Evolutionary conservation across 2,797 vertebrate genomes (phyloP), one percentile per base, ranked within the genome.

Genomic region (Periparus ater): DNA sequence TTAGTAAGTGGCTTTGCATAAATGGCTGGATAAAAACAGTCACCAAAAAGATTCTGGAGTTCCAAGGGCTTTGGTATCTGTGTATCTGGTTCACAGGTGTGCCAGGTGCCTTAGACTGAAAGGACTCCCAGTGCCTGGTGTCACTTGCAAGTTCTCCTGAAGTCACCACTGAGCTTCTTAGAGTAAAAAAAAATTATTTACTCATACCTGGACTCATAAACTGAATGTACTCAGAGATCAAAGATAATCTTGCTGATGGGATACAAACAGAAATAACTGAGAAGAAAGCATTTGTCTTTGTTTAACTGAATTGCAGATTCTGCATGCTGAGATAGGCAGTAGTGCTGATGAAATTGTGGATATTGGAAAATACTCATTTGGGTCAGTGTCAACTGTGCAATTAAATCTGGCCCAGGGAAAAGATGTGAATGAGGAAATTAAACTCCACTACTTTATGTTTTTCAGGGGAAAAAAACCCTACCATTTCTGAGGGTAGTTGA

Each of bases 1-100:
- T 91, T 77, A 91, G 26, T 78, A 88, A 91, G 23, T n/a, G 30
- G 30, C 22, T 95, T 95, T 84, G 60, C 71, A 57, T 85, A 80
- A 77, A 29, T 48, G 51, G 51, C 15, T 38, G n/a, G 38, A 70
- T 53, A 66, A 79, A 89, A 84, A 50, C 38, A n/a, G 44, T 62
- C 36, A 48, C 36, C 40, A 40, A 27, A 88, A 85, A 58, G 30
- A 68, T 26, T 40, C 30, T 78, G 60, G 73, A 66, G 13, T 68
- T 88, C 86, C 17, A 51, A 57, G 70, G 58, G 6, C 27, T 88
- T 91, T 1, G 1, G 14, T 82, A 48, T 30, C 27, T 50, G 11
- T 34, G 9, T 48, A 23, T 50, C 38, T 80, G 26, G 23, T 60
- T 83, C 57, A 85, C n/a, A 71, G 53, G 4, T 77, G 32, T 71